phyloP scores from a whole-genome alignment of 2,888 invertebrate species.

The Harpalus rubripes region DNA sequence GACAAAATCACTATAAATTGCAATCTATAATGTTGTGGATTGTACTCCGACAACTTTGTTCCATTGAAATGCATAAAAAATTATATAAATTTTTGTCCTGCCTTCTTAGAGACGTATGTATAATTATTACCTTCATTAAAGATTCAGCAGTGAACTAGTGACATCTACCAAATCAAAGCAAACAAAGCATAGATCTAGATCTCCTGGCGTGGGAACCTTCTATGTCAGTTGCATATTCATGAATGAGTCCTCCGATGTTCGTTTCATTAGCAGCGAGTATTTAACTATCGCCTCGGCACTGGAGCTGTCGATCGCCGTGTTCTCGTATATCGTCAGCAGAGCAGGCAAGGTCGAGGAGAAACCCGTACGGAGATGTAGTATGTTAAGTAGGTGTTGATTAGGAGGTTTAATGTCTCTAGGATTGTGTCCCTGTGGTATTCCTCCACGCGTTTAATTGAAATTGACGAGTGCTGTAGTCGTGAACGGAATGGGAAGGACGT shows the following conservation, averaged over 20 bases:
- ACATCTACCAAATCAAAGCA: slow-evolving; percentile 19
- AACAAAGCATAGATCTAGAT: slow-evolving; percentile 35
- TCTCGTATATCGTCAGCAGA: slow-evolving; percentile 20
- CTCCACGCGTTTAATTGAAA: slow-evolving; percentile 44
- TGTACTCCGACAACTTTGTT: no score
- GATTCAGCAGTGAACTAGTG: slow-evolving; percentile 29
- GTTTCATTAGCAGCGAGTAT: slow-evolving; percentile 58
- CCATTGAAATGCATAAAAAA: no score
- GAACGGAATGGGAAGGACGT: slow-evolving; percentile 3
- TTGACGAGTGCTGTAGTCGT: slow-evolving; percentile 24
- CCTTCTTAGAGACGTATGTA: background rate
- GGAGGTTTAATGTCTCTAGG: slow-evolving; percentile 56
- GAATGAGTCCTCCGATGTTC: slow-evolving; percentile 55
- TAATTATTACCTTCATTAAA: slow-evolving; percentile 2
- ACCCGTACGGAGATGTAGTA: slow-evolving; percentile 59
- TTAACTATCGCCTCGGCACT: slow-evolving; percentile 50
- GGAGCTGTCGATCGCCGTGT: slow-evolving; percentile 37
- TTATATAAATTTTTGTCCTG: no score
- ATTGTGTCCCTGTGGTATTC: slow-evolving; percentile 53
- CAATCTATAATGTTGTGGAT: no score
- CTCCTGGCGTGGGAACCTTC: slow-evolving; percentile 36
- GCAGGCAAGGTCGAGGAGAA: slow-evolving; percentile 34
- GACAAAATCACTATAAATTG: no score
- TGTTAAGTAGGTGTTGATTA: slow-evolving; percentile 66
- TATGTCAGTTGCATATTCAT: slow-evolving; percentile 55